These are phyloP conservation scores for Tenthredo amoena DNA, from an alignment of 2,888 invertebrate genomes.

Conservation along the genomic window DNA sequence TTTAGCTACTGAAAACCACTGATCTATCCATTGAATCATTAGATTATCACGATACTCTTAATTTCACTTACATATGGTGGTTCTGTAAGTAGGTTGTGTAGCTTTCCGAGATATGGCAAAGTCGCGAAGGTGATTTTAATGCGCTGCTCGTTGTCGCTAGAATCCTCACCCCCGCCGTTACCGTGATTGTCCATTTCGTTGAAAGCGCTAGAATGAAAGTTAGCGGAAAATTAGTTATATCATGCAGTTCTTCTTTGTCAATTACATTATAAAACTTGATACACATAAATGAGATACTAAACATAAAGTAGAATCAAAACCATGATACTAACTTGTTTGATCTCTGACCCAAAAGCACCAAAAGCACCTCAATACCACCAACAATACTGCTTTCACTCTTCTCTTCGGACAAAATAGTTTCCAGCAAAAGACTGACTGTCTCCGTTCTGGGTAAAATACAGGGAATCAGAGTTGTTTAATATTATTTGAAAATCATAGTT, in stretches of 20 bases:
- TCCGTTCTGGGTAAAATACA: slow-evolving; percentile 79
- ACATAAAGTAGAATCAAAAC: slow-evolving; percentile 3
- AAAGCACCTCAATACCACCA: slow-evolving; percentile 89
- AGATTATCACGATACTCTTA: not conserved
- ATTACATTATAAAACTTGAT: not conserved
- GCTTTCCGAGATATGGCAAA: slow-evolving; percentile 84
- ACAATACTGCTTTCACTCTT: slow-evolving; percentile 87
- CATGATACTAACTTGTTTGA: slow-evolving; percentile 76
- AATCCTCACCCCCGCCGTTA: slow-evolving; percentile 76
- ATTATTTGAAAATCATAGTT: not conserved
- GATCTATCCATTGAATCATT: not conserved
- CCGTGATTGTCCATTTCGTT: slow-evolving; percentile 66
- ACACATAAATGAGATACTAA: slow-evolving; percentile 18
- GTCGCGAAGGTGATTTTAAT: slow-evolving; percentile 84
- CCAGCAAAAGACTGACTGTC: slow-evolving; percentile 85
- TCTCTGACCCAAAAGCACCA: slow-evolving; percentile 84
- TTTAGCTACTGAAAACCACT: slow-evolving; percentile 16
- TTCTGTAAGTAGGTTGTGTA: slow-evolving; percentile 84
- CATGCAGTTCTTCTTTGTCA: not conserved
- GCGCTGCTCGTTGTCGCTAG: slow-evolving; percentile 81
- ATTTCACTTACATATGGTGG: slow-evolving; percentile 84
- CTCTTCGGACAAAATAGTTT: slow-evolving; percentile 86
- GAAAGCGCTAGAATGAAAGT: slow-evolving; percentile 58
- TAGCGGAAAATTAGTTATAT: not conserved
- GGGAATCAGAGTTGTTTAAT: not conserved